A percentile compares a stretch with the other conserved stretches of the same genome.
Evolutionary conservation across 2,888 invertebrate genomes (phyloP).

Genomic region (Brachynemurus nebulosus): DNA sequence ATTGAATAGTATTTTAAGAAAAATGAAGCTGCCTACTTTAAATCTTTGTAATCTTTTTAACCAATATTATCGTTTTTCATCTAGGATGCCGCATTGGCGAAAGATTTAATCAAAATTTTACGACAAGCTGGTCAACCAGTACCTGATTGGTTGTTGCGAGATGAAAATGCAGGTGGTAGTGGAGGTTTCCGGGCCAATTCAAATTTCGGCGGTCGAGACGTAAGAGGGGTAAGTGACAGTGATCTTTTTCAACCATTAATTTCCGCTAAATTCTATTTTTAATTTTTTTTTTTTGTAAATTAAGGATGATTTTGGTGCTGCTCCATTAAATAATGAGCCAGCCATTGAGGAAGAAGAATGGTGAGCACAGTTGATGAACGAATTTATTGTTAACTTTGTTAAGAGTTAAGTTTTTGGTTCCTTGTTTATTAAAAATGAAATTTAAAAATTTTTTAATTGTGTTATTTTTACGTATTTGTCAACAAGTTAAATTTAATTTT

Average conservation of each 20-base stretch:
- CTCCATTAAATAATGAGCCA: background rate
- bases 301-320: background rate
- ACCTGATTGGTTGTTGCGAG: slow-evolving; percentile 52
- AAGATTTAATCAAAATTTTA: slow-evolving; percentile 57
- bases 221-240: slow-evolving; percentile 40
- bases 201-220: slow-evolving; percentile 58
- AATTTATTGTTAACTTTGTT: too few relatives aligned
- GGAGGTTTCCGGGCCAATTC: slow-evolving; percentile 34
- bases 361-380: too few relatives aligned
- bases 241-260: too few relatives aligned
- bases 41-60: too few relatives aligned
- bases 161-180: slow-evolving; percentile 28
- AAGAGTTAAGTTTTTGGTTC: too few relatives aligned
- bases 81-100: slow-evolving; percentile 44
- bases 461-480: too few relatives aligned
- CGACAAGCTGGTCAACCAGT: slow-evolving; percentile 64
- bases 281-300: slow-evolving; percentile 21
- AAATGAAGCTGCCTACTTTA: too few relatives aligned
- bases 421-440: too few relatives aligned
- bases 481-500: too few relatives aligned
- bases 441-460: too few relatives aligned
- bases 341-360: background rate
- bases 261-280: background rate
- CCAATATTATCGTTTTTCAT: too few relatives aligned
- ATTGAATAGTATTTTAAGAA: too few relatives aligned